Conservation (phyloP, 2,113 vertebrate genomes). For the Neodon shergylaensis region DNA sequence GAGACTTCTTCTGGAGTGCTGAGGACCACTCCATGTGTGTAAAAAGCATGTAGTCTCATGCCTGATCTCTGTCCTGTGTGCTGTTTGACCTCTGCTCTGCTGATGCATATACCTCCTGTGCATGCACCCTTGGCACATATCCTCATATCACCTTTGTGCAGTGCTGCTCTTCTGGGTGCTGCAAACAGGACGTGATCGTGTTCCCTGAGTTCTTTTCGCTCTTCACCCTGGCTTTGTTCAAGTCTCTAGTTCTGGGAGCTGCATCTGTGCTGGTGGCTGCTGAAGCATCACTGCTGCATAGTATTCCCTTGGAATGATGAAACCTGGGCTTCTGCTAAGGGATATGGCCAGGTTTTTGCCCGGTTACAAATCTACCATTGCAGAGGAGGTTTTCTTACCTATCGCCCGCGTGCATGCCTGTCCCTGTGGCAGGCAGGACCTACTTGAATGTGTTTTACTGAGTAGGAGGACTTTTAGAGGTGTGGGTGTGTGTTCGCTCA, state of each 20-base stretch:
- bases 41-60: background rate
- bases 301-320: no score
- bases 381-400: background rate
- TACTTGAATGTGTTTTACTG: background rate
- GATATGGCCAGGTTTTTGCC: background rate
- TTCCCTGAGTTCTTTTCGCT: background rate
- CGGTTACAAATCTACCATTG: fast-evolving
- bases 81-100: background rate
- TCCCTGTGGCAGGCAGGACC: background rate
- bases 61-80: background rate
- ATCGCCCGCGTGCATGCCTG: background rate
- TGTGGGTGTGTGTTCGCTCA: background rate
- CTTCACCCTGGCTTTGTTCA: fast-evolving
- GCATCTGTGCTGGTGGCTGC: fast-evolving
- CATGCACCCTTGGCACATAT: background rate
- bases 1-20: background rate
- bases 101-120: background rate
- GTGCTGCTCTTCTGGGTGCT: background rate
- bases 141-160: background rate
- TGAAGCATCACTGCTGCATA: fast-evolving
- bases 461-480: background rate
- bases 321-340: background rate
- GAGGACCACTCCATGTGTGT: background rate
- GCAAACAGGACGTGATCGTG: fast-evolving
- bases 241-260: background rate